A percentile compares a stretch with the other conserved stretches of the same genome.
Conservation (phyloP, 2,797 vertebrate genomes). For the Rhynchotus rufescens region DNA sequence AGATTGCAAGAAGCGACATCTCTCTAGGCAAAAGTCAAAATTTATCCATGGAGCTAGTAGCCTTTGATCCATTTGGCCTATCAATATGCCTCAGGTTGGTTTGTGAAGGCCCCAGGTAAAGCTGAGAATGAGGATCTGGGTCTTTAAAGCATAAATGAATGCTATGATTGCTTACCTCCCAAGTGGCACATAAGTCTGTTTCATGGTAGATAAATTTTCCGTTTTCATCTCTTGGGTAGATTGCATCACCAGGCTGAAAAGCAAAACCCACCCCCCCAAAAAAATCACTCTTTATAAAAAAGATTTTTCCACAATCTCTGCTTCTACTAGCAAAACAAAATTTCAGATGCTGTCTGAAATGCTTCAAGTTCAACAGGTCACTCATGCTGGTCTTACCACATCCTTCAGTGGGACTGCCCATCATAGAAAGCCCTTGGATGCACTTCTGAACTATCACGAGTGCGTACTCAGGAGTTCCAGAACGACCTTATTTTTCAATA, state of each 20-base stretch:
- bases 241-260: constrained; percentile 87
- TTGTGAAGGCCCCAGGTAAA: background rate
- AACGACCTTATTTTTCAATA: background rate
- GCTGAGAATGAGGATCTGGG: background rate
- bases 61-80: background rate
- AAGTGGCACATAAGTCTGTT: constrained; percentile 90
- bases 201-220: constrained; percentile 88
- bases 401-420: background rate
- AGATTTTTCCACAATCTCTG: background rate
- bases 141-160: background rate
- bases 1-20: background rate
- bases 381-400: constrained; percentile 35
- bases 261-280: background rate
- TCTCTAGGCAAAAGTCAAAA: background rate
- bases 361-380: background rate
- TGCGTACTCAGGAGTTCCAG: background rate
- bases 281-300: background rate
- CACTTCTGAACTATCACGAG: constrained; percentile 7
- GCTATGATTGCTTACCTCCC: constrained; percentile 87
- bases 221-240: constrained; percentile 87
- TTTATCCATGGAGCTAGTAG: background rate
- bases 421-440: background rate
- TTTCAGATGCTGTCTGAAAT: background rate
- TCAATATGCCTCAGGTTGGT: background rate
- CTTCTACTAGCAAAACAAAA: background rate